Conservation (phyloP, 2,888 invertebrate species). For the Oegoconia quadripuncta region DNA sequence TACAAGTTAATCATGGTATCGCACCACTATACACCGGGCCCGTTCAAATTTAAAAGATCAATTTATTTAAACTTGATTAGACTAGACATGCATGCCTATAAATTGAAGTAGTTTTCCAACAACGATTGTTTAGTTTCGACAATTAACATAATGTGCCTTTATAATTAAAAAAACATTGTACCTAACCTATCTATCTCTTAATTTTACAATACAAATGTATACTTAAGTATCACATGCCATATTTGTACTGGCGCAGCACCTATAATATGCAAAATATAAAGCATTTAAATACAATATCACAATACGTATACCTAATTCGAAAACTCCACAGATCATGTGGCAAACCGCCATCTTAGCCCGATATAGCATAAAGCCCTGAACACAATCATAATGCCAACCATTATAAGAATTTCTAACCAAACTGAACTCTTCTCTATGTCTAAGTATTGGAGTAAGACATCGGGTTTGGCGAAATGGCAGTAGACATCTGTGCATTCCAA, state of each 20-base stretch:
- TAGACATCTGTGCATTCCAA: conserved; percentile 80
- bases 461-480: conserved; percentile 83
- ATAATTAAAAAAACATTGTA: not conserved
- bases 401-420: conserved; percentile 74
- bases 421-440: conserved; percentile 79
- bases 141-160: no score
- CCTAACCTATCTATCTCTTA: not conserved
- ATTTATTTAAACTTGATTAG: no score
- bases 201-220: conserved; percentile 3
- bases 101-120: no score
- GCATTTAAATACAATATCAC: conserved; percentile 16
- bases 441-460: conserved; percentile 79
- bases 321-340: conserved; percentile 48
- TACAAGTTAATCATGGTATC: no score
- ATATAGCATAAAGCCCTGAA: conserved; percentile 79
- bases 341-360: conserved; percentile 76
- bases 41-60: no score
- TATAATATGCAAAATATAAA: conserved; percentile 8
- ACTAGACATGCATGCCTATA: no score
- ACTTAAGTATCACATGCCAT: conserved; percentile 20
- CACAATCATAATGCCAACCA: conserved; percentile 74
- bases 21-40: no score
- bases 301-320: conserved; percentile 6
- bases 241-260: conserved; percentile 22
- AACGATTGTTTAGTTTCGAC: no score